Percentiles rank a stretch among this genome's conserved stretches.
Evolutionary conservation across 2,113 vertebrate species (phyloP).

Genomic region (Penelope pileata): DNA sequence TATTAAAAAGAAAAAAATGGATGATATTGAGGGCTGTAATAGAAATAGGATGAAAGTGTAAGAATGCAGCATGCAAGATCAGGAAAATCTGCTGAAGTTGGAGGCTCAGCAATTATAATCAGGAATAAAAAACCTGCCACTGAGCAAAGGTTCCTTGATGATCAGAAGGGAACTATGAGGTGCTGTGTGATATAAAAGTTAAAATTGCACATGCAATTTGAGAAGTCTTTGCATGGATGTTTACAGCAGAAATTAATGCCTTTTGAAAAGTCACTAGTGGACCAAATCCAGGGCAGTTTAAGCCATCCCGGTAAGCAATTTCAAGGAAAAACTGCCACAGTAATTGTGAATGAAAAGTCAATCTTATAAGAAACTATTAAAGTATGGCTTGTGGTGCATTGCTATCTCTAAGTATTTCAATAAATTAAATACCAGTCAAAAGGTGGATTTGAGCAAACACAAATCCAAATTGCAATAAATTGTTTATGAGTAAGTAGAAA

Average conservation of each 20-base stretch:
- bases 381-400: neutral
- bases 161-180: neutral
- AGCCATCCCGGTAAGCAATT: neutral
- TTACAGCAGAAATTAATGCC: neutral
- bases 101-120: constrained; percentile 7
- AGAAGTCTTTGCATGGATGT: neutral
- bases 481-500: neutral
- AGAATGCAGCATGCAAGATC: neutral
- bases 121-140: neutral
- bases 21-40: neutral
- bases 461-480: neutral
- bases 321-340: neutral
- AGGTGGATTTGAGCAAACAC: neutral
- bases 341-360: neutral
- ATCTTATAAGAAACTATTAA: neutral
- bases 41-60: neutral
- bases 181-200: neutral
- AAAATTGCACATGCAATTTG: neutral
- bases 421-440: neutral
- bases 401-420: neutral
- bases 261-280: neutral
- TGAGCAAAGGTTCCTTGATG: neutral
- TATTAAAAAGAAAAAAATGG: neutral
- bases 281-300: neutral
- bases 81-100: neutral